A percentile compares a stretch with the other conserved stretches of the same genome.
Conservation (phyloP, 2,797 vertebrate species). For the Propithecus perrieri region DNA sequence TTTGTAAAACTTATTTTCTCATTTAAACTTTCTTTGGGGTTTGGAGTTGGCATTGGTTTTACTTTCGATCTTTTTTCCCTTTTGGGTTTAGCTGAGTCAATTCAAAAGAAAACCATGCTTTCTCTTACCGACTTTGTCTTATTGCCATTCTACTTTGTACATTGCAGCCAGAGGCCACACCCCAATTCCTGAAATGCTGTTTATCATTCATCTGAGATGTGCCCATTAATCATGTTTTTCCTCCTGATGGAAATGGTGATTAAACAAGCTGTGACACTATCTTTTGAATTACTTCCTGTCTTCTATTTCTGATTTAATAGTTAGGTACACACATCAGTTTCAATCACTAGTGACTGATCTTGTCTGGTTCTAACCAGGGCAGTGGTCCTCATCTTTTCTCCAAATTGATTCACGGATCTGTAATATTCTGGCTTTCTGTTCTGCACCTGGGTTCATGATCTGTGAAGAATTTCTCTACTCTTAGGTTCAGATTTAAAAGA, state of each 20-base stretch:
- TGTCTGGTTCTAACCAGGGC: constrained; percentile 63
- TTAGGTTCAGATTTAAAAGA: constrained; percentile 61
- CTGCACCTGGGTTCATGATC: constrained; percentile 64
- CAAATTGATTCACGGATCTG: constrained; percentile 66
- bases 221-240: constrained; percentile 17
- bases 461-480: constrained; percentile 71
- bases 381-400: constrained; percentile 54
- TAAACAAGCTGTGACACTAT: constrained; percentile 5
- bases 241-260: background rate
- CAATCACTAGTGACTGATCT: constrained; percentile 56
- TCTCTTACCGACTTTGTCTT: background rate
- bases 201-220: constrained; percentile 2
- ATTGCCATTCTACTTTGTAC: background rate
- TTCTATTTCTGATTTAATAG: constrained; percentile 43
- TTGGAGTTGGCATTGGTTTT: background rate
- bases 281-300: constrained; percentile 28
- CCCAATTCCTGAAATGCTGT: background rate
- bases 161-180: background rate
- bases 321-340: constrained; percentile 32
- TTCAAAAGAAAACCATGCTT: background rate
- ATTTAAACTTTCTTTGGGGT: background rate
- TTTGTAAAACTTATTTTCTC: background rate
- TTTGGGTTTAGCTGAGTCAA: background rate
- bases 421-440: constrained; percentile 52
- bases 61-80: background rate